A percentile compares a stretch with the other conserved stretches of the same genome.
phyloP scores from a whole-genome alignment of 2,888 invertebrate genomes.

The Cheilosia pagana region DNA sequence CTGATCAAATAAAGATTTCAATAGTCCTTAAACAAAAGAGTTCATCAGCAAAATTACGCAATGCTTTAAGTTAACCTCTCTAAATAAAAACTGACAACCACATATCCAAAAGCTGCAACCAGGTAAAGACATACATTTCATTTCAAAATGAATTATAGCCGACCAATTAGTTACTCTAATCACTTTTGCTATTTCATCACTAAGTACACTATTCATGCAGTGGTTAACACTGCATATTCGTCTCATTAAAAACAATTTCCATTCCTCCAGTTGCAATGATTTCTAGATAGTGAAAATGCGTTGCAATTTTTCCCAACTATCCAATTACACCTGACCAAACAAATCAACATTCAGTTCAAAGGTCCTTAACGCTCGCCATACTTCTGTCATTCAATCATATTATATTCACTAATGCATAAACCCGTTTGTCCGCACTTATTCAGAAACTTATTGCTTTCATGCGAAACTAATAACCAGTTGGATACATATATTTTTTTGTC shows the following conservation, averaged over 20 bases:
- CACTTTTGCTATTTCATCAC: too few relatives aligned
- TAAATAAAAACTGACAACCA: too few relatives aligned
- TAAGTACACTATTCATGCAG: too few relatives aligned
- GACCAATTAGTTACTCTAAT: too few relatives aligned
- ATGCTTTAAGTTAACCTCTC: too few relatives aligned
- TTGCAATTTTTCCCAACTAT: background rate
- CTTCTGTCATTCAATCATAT: conserved; percentile 26
- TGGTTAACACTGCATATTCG: too few relatives aligned
- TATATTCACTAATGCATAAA: conserved; percentile 3
- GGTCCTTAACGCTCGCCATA: conserved; percentile 33
- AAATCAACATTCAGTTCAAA: conserved; percentile 31
- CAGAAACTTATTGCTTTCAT: conserved; percentile 38
- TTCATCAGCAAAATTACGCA: too few relatives aligned
- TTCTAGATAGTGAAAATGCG: background rate
- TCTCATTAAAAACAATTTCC: background rate
- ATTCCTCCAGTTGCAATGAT: background rate
- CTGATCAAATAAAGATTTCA: too few relatives aligned
- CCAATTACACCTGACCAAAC: background rate
- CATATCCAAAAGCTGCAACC: too few relatives aligned
- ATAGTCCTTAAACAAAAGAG: too few relatives aligned
- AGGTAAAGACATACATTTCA: too few relatives aligned
- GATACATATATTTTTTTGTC: background rate
- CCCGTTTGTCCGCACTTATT: conserved; percentile 10
- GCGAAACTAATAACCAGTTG: conserved; percentile 49
- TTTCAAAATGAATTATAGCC: too few relatives aligned